Evolutionary conservation across 2,888 invertebrate species (phyloP).

Genomic region (Rhaphigaster nebulosa): DNA sequence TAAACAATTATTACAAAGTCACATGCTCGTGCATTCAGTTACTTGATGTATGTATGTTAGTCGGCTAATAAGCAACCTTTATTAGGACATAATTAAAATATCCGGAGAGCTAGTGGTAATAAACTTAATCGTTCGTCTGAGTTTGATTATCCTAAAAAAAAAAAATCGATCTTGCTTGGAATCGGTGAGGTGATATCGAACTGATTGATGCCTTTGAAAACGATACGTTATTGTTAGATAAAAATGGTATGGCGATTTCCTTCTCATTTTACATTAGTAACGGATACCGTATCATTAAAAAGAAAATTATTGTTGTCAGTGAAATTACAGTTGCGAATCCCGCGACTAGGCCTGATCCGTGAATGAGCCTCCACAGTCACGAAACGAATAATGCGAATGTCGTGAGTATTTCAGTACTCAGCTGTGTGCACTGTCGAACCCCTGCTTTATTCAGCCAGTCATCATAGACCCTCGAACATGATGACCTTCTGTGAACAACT

Average conservation of each 20-base stretch:
- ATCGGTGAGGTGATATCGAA: not conserved
- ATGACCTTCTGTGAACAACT: not conserved
- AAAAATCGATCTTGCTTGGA: not conserved
- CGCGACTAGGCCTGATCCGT: not conserved
- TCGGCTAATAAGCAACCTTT: too few relatives aligned
- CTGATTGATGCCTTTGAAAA: not conserved
- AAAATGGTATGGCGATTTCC: not conserved
- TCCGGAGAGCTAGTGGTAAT: not conserved
- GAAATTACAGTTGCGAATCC: not conserved
- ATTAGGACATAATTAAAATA: not conserved
- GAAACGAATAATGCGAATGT: slow-evolving; percentile 20
- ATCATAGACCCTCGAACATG: not conserved
- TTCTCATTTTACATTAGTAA: not conserved
- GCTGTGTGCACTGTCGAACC: not conserved
- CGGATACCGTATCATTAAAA: not conserved
- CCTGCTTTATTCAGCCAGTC: not conserved
- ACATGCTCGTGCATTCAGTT: too few relatives aligned
- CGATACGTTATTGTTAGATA: not conserved
- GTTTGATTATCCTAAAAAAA: too few relatives aligned
- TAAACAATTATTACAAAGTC: not conserved
- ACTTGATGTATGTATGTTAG: too few relatives aligned
- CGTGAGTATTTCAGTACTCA: not conserved
- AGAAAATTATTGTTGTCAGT: slow-evolving; percentile 12
- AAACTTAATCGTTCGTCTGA: not conserved
- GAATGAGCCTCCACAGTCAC: slow-evolving; percentile 24